Base-by-base conservation (phyloP, 2,797 vertebrate species). In the Eptatretus atami region DNA sequence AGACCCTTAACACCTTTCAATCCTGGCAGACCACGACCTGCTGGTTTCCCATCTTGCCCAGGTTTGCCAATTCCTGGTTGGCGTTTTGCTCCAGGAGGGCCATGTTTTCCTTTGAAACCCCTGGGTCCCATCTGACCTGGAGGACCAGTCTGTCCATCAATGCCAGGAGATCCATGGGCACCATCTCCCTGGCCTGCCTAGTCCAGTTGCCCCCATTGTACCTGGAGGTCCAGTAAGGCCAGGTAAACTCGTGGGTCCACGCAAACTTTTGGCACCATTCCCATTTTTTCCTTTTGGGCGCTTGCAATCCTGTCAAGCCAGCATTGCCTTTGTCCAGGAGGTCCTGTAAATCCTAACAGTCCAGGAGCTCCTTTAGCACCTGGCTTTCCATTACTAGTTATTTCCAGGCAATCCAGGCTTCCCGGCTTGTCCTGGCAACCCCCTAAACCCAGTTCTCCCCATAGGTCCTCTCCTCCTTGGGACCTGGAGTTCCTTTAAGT, bases 311-410 rank as follows among this genome's bases (percentile, higher is more conserved):
- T 1, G 77, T 75, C 52, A 78, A 69, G 2, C 90, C 90, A 68
- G 78, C 76, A 66, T 84, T 82, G 3, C 92, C 92, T 72, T 2
- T 73, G 71, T 52, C 90, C 92, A 0, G 76, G 78, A 65, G 81
- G 74, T 66, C 90, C 92, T 66, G 79, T 78, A 66, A 73, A 77
- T 66, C 92, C 92, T 1, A 85, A 81, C 74, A 94, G 94, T 68
- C 92, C 92, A 13, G 86, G 83, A 72, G 90, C 76, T 69, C 92
- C 92, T 14, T 86, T 82, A 72, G 90, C 76, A 68, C 92, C 92
- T 15, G 86, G 83, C 78, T 90, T 80, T 66, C 92, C 92, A 2
- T 86, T 82, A 73, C 95, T 96, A 67, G 84, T 86, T 53, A 87
- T 75, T n/a, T 68, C 90, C 90, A 55, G 81, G 82, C 66, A 77